phyloP scores from a whole-genome alignment of 2,113 vertebrate genomes.

The Athene cunicularia region DNA sequence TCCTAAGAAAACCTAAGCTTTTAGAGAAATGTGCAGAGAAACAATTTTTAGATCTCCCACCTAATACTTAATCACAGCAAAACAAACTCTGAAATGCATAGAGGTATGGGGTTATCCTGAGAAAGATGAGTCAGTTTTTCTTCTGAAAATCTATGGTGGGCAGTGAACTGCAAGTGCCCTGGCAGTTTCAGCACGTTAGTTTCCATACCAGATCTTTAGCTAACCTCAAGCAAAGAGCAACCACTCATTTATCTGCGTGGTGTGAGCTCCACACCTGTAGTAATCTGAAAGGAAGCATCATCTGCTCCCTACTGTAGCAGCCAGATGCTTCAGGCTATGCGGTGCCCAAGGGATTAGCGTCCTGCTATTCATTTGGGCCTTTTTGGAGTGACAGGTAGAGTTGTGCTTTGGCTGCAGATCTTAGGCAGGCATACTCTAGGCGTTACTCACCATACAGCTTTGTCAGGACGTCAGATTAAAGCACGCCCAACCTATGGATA shows the following conservation, averaged over 20 bases:
- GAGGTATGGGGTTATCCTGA: background rate
- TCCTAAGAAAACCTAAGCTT: background rate
- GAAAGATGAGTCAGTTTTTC: background rate
- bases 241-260: accelerated
- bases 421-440: slow-evolving; percentile 9
- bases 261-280: slow-evolving; percentile 10
- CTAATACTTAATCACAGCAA: background rate
- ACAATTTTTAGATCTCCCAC: background rate
- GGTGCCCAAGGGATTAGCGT: slow-evolving; percentile 36
- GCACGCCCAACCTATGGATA: slow-evolving; percentile 11
- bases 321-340: background rate
- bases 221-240: background rate
- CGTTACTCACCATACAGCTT: slow-evolving; percentile 51
- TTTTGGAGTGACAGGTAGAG: slow-evolving; percentile 42
- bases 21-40: background rate
- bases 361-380: slow-evolving; percentile 44
- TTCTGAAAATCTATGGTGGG: background rate
- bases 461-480: slow-evolving; percentile 52
- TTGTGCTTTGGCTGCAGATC: background rate
- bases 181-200: background rate
- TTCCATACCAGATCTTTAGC: background rate
- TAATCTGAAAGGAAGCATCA: slow-evolving; percentile 16
- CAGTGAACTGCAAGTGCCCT: background rate
- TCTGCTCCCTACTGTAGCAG: background rate
- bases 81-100: background rate